phyloP scores from a whole-genome alignment of 2,888 invertebrate species.

The Eristalinus aeneus region DNA sequence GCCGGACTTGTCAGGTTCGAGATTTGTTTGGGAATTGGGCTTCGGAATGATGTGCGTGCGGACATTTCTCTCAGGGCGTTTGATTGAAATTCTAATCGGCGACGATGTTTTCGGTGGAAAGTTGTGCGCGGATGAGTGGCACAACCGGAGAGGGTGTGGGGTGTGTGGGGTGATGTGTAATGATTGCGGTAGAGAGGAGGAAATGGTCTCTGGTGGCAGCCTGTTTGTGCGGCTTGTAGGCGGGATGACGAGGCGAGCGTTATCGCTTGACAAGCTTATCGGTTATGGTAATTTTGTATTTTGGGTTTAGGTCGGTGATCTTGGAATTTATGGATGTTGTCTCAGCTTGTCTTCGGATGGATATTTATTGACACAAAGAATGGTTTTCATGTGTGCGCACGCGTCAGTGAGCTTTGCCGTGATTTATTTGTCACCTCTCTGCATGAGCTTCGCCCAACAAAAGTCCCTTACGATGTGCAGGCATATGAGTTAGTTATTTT shows the following conservation, averaged over 20 bases:
- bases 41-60: slow-evolving; percentile 24
- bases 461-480: too few species aligned
- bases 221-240: slow-evolving; percentile 6
- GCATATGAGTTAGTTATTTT: too few species aligned
- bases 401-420: background rate
- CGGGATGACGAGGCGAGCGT: background rate
- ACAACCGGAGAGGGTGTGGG: background rate
- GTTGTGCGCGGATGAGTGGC: background rate
- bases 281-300: slow-evolving; percentile 27
- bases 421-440: background rate
- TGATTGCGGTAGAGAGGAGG: background rate
- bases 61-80: slow-evolving; percentile 17
- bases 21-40: slow-evolving; percentile 35
- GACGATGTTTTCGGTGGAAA: slow-evolving; percentile 31
- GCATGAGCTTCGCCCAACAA: background rate
- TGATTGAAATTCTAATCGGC: slow-evolving; percentile 47
- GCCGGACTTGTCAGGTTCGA: slow-evolving; percentile 39
- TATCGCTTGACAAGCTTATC: background rate
- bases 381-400: background rate
- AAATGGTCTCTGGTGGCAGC: background rate
- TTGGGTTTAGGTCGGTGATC: slow-evolving; percentile 33
- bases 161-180: background rate
- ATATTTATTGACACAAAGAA: background rate
- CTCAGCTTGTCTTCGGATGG: background rate
- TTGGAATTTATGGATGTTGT: slow-evolving; percentile 22